A percentile compares a stretch with the other conserved stretches of the same genome.
These are phyloP conservation scores for Notocelia uddmanniana DNA, from an alignment of 2,888 invertebrate species.

Conservation along the genomic window DNA sequence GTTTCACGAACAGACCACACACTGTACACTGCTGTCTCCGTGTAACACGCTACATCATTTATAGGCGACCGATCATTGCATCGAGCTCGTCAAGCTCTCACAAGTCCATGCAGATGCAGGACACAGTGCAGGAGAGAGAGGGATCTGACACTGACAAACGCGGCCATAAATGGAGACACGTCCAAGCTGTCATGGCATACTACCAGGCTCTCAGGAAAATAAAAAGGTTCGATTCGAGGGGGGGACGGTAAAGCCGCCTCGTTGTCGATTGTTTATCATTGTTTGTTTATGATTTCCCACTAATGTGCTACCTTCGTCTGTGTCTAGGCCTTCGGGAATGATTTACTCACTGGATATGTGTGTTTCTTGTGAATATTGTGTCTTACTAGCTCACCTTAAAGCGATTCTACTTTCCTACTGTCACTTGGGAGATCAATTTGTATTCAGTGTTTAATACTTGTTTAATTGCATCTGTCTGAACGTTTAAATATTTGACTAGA, in stretches of 20 bases:
- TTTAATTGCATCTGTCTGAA: constrained; percentile 68
- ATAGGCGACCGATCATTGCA: constrained; percentile 83
- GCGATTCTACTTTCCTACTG: constrained; percentile 72
- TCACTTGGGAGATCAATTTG: constrained; percentile 69
- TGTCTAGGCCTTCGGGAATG: constrained; percentile 82
- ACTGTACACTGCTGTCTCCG: constrained; percentile 60
- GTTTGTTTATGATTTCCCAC: constrained; percentile 78
- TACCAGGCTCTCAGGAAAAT: constrained; percentile 95
- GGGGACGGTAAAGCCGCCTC: constrained; percentile 71
- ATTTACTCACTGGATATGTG: constrained; percentile 77
- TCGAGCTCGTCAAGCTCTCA: constrained; percentile 81
- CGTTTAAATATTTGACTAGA: constrained; percentile 66
- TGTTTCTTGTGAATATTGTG: constrained; percentile 80
- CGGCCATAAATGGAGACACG: constrained; percentile 93
- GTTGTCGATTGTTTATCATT: constrained; percentile 75
- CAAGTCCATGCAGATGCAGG: constrained; percentile 77
- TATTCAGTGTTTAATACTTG: constrained; percentile 69
- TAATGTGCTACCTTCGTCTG: constrained; percentile 78
- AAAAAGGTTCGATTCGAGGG: constrained; percentile 90
- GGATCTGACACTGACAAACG: constrained; percentile 79
- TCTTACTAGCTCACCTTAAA: constrained; percentile 76
- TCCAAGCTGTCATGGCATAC: constrained; percentile 95
- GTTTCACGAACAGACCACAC: constrained; percentile 61
- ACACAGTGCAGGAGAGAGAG: constrained; percentile 72
- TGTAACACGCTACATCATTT: constrained; percentile 80